Percentiles rank a stretch among this genome's conserved stretches.
These are phyloP conservation scores for Centruroides sculpturatus DNA, from an alignment of 1,140 invertebrate species.

Conservation along the genomic window DNA sequence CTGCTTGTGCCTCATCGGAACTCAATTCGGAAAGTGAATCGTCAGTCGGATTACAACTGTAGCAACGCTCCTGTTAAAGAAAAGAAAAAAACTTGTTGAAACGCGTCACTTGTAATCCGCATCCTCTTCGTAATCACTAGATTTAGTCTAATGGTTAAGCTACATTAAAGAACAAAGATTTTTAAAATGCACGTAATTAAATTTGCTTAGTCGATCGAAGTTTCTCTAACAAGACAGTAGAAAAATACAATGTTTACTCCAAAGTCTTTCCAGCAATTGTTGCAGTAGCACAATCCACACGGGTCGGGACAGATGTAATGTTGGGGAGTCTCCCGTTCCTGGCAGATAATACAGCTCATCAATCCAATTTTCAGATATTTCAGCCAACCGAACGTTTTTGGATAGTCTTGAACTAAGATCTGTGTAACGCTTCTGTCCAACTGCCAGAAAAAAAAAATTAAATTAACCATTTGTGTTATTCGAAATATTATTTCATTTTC, in stretches of 20 bases:
- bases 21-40: too few relatives aligned
- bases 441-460: not conserved
- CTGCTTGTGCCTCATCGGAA: too few relatives aligned
- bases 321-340: not conserved
- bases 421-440: conserved; percentile 1
- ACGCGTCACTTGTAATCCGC: too few relatives aligned
- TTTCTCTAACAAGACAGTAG: too few relatives aligned
- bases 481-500: not conserved
- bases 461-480: not conserved
- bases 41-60: too few relatives aligned
- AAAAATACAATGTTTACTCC: not conserved
- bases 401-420: conserved; percentile 1
- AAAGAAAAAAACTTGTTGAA: too few relatives aligned
- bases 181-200: too few relatives aligned
- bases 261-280: conserved; percentile 8
- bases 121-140: too few relatives aligned
- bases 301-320: conserved; percentile 4
- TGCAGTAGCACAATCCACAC: conserved; percentile 8
- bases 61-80: too few relatives aligned
- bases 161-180: too few relatives aligned
- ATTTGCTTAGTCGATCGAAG: too few relatives aligned
- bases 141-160: too few relatives aligned
- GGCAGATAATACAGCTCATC: conserved; percentile 8
- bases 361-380: not conserved
- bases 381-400: conserved; percentile 4